Evolutionary conservation across 1,140 invertebrate genomes (phyloP).

Genomic region (Zaprionus nigranus): DNA sequence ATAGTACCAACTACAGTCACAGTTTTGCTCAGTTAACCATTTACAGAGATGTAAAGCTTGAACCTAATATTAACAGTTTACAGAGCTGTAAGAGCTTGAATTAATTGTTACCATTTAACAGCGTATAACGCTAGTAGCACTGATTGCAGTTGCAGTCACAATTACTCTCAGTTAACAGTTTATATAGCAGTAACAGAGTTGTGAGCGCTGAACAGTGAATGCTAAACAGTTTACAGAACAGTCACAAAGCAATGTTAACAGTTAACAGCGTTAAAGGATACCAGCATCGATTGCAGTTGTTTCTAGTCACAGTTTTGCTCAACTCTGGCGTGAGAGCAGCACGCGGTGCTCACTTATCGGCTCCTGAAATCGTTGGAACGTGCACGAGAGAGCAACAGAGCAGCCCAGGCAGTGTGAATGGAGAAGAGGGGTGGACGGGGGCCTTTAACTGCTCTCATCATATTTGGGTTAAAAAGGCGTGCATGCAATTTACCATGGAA

Average conservation of each 20-base stretch:
- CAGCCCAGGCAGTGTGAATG: background rate
- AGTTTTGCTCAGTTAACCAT: background rate
- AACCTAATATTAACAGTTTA: background rate
- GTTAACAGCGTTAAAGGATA: background rate
- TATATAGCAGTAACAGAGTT: no score
- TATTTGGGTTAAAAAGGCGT: conserved; percentile 79
- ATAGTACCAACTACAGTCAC: no score
- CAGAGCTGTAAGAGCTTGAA: background rate
- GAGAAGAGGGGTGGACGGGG: background rate
- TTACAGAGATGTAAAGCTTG: background rate
- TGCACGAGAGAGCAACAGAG: conserved; percentile 1
- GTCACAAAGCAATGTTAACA: background rate
- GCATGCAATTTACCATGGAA: conserved; percentile 68
- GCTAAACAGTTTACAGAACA: background rate
- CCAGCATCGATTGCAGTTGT: background rate
- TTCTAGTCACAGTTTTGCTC: background rate
- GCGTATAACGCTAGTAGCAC: background rate
- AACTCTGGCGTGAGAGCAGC: background rate
- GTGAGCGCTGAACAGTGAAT: no score
- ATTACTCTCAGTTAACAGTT: no score
- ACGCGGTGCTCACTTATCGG: conserved; percentile 53
- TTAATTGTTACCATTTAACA: background rate
- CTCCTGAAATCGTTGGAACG: conserved; percentile 50
- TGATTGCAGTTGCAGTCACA: background rate
- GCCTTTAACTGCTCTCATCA: conserved; percentile 25